These are phyloP conservation scores for Oreochromis tanganicae DNA, from an alignment of 2,113 vertebrate species.

Conservation along the genomic window DNA sequence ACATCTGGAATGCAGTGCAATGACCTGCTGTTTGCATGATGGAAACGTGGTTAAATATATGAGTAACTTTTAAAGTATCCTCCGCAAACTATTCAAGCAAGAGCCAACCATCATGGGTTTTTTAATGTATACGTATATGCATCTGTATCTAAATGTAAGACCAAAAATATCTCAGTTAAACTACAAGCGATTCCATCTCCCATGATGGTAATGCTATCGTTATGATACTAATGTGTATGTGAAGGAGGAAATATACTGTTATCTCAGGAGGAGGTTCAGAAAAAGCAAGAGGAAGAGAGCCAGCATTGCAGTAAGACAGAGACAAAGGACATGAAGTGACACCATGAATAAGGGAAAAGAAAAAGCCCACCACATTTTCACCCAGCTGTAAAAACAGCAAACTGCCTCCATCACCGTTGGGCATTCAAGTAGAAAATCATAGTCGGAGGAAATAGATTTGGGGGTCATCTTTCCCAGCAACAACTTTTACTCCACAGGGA, in stretches of 20 bases:
- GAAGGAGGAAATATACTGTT: slow-evolving; percentile 41
- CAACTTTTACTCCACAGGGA: slow-evolving; percentile 22
- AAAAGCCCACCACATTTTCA: slow-evolving; percentile 54
- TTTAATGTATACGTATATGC: neutral
- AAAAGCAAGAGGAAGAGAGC: neutral
- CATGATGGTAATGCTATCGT: slow-evolving; percentile 34
- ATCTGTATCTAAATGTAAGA: slow-evolving; percentile 44
- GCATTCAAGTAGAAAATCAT: slow-evolving; percentile 72
- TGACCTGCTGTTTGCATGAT: neutral
- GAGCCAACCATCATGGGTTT: slow-evolving; percentile 31
- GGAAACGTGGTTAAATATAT: neutral
- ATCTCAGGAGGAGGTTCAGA: slow-evolving; percentile 13
- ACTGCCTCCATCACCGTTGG: slow-evolving; percentile 38
- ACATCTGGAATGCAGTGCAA: neutral
- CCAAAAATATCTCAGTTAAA: slow-evolving; percentile 23
- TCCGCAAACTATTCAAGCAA: slow-evolving; percentile 7
- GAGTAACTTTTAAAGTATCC: neutral
- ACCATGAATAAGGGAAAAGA: slow-evolving; percentile 14
- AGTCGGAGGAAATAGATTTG: slow-evolving; percentile 73
- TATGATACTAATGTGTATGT: slow-evolving; percentile 55
- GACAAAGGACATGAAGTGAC: slow-evolving; percentile 9
- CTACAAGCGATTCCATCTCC: slow-evolving; percentile 48
- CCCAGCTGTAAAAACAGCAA: slow-evolving; percentile 57
- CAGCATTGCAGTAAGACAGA: slow-evolving; percentile 6
- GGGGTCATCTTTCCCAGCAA: slow-evolving; percentile 56